Base-by-base conservation (phyloP, 2,888 invertebrate genomes). In the Tyria jacobaeae region DNA sequence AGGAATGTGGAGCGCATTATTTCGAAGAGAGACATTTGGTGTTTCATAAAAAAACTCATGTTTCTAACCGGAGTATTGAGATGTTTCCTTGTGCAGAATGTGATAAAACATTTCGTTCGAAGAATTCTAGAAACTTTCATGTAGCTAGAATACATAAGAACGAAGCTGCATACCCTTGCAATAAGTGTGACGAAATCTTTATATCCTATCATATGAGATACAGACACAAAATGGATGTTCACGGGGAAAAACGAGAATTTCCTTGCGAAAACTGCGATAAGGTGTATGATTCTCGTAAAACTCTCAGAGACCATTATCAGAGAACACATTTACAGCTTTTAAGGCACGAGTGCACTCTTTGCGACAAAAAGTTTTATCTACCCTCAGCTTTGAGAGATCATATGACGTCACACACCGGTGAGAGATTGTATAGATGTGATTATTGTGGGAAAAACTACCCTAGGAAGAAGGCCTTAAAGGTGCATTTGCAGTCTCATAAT, bases 401-500 rank as follows among this genome's bases (percentile, higher is more conserved):
- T 68, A 88, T 93, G 79, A 86, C 94, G 0, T 91, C 91, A 14
- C 95, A 94, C 64, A 94, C 94, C 0, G 94, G 94, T 0, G 93
- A 94, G 62, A 80, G 91, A 17, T 91, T 93, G 6, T 94, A 90
- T 53, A 80, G 90, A 3, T 95, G 95, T 44, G 84, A 89, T 14
- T 86, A 88, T 51, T 95, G 95, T 63, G 92, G 90, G 1, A 95
- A 94, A 75, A 87, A 86, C 5, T 95, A 94, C 70, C 93, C 94
- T 2, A 89, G 94, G 56, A 85, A 91, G 37, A 78, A 84, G 24
- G 82, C 94, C 0, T 70, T 87, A 50, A 81, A 91, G 12, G 92
- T 94, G 5, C 95, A 95, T 76, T 86, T 92, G 65, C 87, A 94
- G 51, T 92, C 90, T 27, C 95, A 95, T 59, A 92, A 89, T 0